phyloP scores from a whole-genome alignment of 1,140 invertebrate species.

The Tigriopus japonicus region DNA sequence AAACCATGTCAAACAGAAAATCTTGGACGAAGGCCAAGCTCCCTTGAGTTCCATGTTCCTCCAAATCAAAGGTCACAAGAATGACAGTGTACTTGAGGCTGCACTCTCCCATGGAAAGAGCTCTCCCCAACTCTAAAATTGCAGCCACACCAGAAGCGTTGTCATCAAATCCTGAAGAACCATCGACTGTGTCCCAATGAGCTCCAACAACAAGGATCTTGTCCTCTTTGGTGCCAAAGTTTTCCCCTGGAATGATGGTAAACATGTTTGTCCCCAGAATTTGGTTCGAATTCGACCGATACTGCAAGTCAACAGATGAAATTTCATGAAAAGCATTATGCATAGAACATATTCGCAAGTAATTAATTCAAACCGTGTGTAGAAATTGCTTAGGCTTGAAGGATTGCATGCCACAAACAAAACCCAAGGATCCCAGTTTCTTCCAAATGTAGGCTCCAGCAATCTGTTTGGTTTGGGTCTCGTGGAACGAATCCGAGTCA shows the following conservation, averaged over 20 bases:
- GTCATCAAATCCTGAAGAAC: conserved; percentile 24
- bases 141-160: conserved; percentile 28
- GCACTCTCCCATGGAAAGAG: conserved; percentile 23
- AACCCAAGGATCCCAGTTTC: not conserved
- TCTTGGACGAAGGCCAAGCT: not conserved
- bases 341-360: not conserved
- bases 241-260: conserved; percentile 23
- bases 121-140: conserved; percentile 26
- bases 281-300: not conserved
- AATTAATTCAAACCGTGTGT: not conserved
- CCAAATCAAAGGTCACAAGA: conserved; percentile 30
- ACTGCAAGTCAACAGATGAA: not conserved
- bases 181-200: conserved; percentile 27
- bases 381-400: not conserved
- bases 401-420: not conserved
- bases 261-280: conserved; percentile 25
- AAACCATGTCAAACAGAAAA: not conserved
- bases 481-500: not conserved
- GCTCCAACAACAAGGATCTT: conserved; percentile 27
- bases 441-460: not conserved
- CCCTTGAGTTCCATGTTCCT: conserved; percentile 22
- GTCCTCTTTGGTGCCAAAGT: conserved; percentile 24
- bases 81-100: conserved; percentile 23
- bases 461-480: not conserved
- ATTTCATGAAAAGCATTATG: not conserved